A percentile compares a stretch with the other conserved stretches of the same genome.
phyloP scores from a whole-genome alignment of 2,888 invertebrate genomes.

The Sinopyrophorus schimmeli region DNA sequence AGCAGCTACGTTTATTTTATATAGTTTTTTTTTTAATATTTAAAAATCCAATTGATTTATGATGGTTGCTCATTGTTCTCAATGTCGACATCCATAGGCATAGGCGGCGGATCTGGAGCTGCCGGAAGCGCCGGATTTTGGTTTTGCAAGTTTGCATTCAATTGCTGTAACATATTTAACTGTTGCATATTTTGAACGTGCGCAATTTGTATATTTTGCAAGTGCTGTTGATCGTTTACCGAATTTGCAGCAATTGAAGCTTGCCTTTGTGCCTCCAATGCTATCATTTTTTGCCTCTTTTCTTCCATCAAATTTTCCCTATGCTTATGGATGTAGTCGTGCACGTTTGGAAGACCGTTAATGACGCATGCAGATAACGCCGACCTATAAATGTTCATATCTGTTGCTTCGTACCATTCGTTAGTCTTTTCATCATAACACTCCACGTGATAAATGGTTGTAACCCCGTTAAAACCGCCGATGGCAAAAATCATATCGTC shows the following conservation, averaged over 20 bases:
- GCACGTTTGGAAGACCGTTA: conserved; percentile 83
- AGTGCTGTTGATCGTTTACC: conserved; percentile 44
- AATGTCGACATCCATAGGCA: conserved; percentile 34
- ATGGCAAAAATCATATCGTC: conserved; percentile 94
- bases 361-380: conserved; percentile 90
- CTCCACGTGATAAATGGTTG: conserved; percentile 91
- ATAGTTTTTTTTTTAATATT: too few species aligned
- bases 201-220: conserved; percentile 40
- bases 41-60: too few species aligned
- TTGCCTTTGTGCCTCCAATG: conserved; percentile 56
- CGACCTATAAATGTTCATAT: conserved; percentile 87
- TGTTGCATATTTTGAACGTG: conserved; percentile 51
- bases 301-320: conserved; percentile 86
- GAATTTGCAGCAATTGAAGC: conserved; percentile 44
- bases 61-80: conserved; percentile 11
- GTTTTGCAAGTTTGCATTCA: conserved; percentile 48
- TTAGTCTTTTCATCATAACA: conserved; percentile 84
- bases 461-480: conserved; percentile 92
- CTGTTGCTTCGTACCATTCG: conserved; percentile 93
- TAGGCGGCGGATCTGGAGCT: conserved; percentile 40
- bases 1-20: too few species aligned
- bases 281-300: conserved; percentile 76
- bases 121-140: conserved; percentile 44
- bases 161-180: conserved; percentile 52
- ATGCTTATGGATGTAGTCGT: conserved; percentile 90